These are phyloP conservation scores for Anseranas semipalmata DNA, from an alignment of 2,113 vertebrate species.

Conservation along the genomic window DNA sequence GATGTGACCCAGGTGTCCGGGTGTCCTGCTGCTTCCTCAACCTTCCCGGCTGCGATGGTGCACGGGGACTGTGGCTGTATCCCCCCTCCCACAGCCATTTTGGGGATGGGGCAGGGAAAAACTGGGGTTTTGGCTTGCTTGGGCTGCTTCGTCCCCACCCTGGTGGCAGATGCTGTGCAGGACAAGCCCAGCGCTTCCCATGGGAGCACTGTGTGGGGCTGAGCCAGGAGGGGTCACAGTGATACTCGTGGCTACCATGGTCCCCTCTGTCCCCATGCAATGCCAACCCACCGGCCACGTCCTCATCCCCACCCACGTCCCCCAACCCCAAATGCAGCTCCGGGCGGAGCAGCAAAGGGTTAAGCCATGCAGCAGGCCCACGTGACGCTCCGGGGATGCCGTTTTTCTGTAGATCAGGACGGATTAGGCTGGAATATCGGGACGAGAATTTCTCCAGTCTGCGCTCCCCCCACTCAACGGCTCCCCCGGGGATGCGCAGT, in stretches of 20 bases:
- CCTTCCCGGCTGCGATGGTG: not conserved
- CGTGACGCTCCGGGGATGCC: not conserved
- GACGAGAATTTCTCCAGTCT: not conserved
- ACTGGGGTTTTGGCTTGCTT: not conserved
- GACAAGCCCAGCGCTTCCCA: not conserved
- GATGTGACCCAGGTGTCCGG: not conserved
- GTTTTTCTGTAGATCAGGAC: conserved; percentile 34
- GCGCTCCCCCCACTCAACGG: rapidly evolving
- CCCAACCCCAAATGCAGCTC: not conserved
- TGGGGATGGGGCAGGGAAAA: not conserved
- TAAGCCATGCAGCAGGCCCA: not conserved
- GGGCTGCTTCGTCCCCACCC: not conserved
- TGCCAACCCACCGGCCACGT: not conserved
- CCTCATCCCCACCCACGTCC: not conserved
- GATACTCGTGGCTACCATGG: rapidly evolving
- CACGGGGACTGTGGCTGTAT: rapidly evolving
- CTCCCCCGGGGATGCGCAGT: rapidly evolving
- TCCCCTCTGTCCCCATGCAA: rapidly evolving
- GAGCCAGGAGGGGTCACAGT: not conserved
- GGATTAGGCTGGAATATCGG: conserved; percentile 49
- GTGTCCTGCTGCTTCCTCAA: not conserved
- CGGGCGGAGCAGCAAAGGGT: not conserved
- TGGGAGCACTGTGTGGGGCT: not conserved
- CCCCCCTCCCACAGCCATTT: not conserved
- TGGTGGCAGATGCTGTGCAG: rapidly evolving